These are phyloP conservation scores for Trichoplusia ni DNA, from an alignment of 1,140 invertebrate genomes.

Conservation along the genomic window DNA sequence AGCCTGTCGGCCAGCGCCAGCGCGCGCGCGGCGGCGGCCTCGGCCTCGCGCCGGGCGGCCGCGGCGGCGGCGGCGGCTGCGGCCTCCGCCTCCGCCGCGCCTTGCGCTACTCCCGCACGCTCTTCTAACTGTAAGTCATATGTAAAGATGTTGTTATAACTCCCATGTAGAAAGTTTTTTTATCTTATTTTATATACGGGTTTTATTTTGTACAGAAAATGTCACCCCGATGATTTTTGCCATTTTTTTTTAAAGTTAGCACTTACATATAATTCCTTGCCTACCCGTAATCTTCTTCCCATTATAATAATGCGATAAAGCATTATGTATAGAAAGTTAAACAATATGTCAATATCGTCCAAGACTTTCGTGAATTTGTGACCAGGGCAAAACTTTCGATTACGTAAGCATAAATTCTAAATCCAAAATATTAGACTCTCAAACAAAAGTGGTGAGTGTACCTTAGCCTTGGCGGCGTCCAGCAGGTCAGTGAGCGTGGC, in stretches of 20 bases:
- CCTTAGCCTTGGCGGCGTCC: conserved; percentile 90
- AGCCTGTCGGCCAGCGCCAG: conserved; percentile 89
- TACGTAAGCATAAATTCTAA: too few species aligned
- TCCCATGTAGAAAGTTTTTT: background rate
- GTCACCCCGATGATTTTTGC: too few species aligned
- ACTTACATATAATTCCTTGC: too few species aligned
- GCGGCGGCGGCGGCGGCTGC: conserved; percentile 55
- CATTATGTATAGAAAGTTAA: too few species aligned
- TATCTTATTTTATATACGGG: background rate
- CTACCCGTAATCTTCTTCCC: too few species aligned
- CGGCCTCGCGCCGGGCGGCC: conserved; percentile 59
- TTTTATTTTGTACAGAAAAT: too few species aligned
- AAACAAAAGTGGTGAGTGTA: conserved; percentile 43
- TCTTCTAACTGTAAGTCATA: conserved; percentile 46
- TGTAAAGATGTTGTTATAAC: background rate
- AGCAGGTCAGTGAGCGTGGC: conserved; percentile 88
- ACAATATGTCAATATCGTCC: too few species aligned
- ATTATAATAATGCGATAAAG: too few species aligned
- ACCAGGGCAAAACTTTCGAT: too few species aligned
- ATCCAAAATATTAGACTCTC: too few species aligned
- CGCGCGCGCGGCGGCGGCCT: conserved; percentile 83
- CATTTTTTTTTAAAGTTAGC: too few species aligned
- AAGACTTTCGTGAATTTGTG: too few species aligned
- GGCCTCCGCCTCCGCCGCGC: conserved; percentile 59
- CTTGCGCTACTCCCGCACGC: conserved; percentile 39